Percentiles rank a stretch among this genome's conserved stretches.
phyloP scores from a whole-genome alignment of 2,113 vertebrate genomes.

The Corydoras maculifer region DNA sequence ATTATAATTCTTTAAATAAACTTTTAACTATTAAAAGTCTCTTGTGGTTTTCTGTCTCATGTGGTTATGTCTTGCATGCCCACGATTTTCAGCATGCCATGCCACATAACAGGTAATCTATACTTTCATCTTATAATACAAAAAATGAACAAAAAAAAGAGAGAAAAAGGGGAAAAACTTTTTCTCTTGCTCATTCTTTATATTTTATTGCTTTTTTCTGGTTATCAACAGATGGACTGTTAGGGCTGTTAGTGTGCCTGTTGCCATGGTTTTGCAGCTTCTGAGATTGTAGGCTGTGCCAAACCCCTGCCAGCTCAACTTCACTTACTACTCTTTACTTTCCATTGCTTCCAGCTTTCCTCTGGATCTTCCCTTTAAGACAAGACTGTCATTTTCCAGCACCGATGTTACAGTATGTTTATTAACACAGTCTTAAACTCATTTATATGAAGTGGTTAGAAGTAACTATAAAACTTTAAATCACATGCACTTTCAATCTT shows the following conservation, averaged over 20 bases:
- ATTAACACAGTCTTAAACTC: too few species aligned
- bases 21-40: too few species aligned
- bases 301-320: slow-evolving; percentile 33
- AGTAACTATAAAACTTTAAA: too few species aligned
- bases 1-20: too few species aligned
- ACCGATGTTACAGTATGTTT: slow-evolving; percentile 11
- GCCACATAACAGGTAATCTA: too few species aligned
- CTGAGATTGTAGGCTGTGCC: slow-evolving; percentile 19
- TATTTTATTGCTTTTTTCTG: slow-evolving; percentile 8
- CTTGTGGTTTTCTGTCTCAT: too few species aligned
- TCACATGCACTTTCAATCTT: too few species aligned
- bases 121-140: too few species aligned
- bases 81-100: too few species aligned
- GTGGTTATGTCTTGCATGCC: too few species aligned
- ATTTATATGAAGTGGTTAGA: too few species aligned
- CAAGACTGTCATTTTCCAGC: slow-evolving; percentile 18
- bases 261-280: slow-evolving; percentile 35
- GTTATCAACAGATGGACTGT: slow-evolving; percentile 27
- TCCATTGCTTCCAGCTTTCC: background rate
- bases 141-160: too few species aligned
- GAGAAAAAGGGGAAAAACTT: background rate
- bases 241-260: slow-evolving; percentile 26
- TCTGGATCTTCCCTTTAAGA: slow-evolving; percentile 9
- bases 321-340: slow-evolving; percentile 17
- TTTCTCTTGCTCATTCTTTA: slow-evolving; percentile 7